These are phyloP conservation scores for Elysia chlorotica DNA, from an alignment of 1,140 invertebrate genomes.

Conservation along the genomic window DNA sequence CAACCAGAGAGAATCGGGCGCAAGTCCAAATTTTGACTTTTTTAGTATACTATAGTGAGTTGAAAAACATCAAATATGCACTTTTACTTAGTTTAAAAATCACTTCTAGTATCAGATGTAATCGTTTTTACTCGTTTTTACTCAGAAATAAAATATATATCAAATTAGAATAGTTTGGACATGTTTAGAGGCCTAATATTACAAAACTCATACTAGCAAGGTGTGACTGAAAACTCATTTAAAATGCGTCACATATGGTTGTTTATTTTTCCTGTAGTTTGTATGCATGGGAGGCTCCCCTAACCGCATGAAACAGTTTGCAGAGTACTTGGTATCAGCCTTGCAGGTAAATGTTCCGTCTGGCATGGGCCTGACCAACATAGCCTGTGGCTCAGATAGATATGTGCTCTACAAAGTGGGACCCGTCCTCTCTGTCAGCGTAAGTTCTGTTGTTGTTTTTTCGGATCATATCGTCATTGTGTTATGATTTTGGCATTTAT, in stretches of 20 bases:
- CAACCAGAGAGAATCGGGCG: not conserved
- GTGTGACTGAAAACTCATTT: not conserved
- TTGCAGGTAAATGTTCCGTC: conserved; percentile 39
- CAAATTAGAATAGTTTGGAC: too few relatives aligned
- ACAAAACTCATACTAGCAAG: not conserved
- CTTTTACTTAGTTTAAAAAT: not conserved
- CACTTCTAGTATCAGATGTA: not conserved
- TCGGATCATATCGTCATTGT: not conserved
- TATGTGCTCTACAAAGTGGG: conserved; percentile 98
- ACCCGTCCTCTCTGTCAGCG: conserved; percentile 88
- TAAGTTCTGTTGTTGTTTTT: conserved; percentile 62
- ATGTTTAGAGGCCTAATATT: not conserved
- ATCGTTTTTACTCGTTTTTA: not conserved
- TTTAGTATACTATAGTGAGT: too few relatives aligned
- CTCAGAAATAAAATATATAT: not conserved
- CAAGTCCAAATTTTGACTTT: not conserved
- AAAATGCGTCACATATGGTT: too few relatives aligned
- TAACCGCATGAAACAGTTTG: conserved; percentile 89
- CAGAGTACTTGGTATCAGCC: conserved; percentile 41
- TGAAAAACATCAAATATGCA: too few relatives aligned
- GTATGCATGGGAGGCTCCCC: conserved; percentile 97
- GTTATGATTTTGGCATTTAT: too few relatives aligned
- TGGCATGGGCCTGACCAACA: conserved; percentile 38
- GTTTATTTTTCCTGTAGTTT: conserved; percentile 73
- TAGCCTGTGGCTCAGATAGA: conserved; percentile 48